A percentile compares a stretch with the other conserved stretches of the same genome.
These are phyloP conservation scores for Rhaphigaster nebulosa DNA, from an alignment of 2,888 invertebrate genomes.

Conservation along the genomic window DNA sequence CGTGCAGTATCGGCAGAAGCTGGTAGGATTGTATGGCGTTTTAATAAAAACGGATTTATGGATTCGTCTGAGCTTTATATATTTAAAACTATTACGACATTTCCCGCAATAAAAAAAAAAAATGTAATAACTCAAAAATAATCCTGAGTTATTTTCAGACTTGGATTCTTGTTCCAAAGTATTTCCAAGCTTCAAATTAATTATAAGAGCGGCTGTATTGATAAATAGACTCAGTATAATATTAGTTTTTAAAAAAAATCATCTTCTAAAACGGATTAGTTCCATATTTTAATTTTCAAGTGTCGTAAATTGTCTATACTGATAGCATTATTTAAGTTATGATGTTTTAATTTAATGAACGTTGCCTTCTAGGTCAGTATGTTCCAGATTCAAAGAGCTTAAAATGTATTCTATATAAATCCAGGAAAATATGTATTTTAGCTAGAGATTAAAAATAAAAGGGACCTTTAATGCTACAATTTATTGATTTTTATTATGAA, in stretches of 20 bases:
- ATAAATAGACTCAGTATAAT: no score
- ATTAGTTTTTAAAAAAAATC: no score
- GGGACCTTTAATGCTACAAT: not conserved
- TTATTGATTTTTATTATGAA: not conserved
- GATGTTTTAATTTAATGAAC: no score
- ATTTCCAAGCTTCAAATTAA: not conserved
- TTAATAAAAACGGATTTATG: not conserved
- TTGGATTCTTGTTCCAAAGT: no score
- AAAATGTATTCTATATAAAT: not conserved
- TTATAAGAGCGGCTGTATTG: no score
- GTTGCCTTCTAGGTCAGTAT: no score
- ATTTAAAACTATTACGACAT: not conserved
- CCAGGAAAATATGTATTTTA: not conserved
- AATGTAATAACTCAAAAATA: not conserved
- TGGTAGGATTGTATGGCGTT: not conserved
- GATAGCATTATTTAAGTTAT: no score
- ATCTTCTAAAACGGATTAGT: no score
- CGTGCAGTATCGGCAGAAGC: not conserved
- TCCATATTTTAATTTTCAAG: no score
- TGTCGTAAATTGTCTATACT: no score
- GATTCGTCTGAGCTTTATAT: slow-evolving; percentile 6
- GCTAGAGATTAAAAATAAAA: no score
- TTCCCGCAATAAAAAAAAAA: not conserved
- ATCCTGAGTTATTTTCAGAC: not conserved
- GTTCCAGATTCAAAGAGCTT: no score